These are phyloP conservation scores for Ectemnius continuus DNA, from an alignment of 2,888 invertebrate genomes.

Conservation along the genomic window DNA sequence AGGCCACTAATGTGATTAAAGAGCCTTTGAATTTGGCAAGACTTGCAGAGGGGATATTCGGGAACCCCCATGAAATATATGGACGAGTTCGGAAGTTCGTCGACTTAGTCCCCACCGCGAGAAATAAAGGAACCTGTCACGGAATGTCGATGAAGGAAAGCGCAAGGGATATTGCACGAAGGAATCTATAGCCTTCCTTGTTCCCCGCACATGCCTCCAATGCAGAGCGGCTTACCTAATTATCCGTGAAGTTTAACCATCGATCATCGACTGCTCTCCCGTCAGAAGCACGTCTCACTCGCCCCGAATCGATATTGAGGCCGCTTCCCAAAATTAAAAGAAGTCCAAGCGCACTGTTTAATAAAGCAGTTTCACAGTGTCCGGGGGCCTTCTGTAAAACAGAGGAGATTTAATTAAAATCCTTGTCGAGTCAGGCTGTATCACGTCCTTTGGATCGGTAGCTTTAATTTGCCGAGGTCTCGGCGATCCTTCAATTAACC, in stretches of 20 bases:
- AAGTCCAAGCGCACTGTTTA: conserved; percentile 11
- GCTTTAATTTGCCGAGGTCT: too few species aligned
- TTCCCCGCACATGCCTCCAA: conserved; percentile 22
- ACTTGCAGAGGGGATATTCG: too few species aligned
- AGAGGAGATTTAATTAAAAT: too few species aligned
- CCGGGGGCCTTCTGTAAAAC: too few species aligned
- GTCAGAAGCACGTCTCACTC: conserved; percentile 26
- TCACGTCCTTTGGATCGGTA: too few species aligned
- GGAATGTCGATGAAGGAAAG: not conserved
- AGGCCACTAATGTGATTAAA: not conserved
- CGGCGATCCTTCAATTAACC: too few species aligned
- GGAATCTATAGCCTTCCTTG: not conserved
- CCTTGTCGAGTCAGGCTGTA: too few species aligned
- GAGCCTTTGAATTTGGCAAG: not conserved
- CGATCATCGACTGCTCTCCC: conserved; percentile 43
- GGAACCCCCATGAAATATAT: too few species aligned
- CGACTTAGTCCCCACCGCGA: too few species aligned
- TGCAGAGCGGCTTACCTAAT: conserved; percentile 40
- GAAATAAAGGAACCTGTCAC: not conserved
- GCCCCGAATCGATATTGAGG: not conserved
- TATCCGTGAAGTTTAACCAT: conserved; percentile 55
- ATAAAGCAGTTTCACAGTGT: too few species aligned
- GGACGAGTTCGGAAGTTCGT: too few species aligned
- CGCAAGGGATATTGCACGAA: not conserved
- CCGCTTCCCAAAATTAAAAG: conserved; percentile 37